phyloP scores from a whole-genome alignment of 1,140 invertebrate species.

The Mya arenaria region DNA sequence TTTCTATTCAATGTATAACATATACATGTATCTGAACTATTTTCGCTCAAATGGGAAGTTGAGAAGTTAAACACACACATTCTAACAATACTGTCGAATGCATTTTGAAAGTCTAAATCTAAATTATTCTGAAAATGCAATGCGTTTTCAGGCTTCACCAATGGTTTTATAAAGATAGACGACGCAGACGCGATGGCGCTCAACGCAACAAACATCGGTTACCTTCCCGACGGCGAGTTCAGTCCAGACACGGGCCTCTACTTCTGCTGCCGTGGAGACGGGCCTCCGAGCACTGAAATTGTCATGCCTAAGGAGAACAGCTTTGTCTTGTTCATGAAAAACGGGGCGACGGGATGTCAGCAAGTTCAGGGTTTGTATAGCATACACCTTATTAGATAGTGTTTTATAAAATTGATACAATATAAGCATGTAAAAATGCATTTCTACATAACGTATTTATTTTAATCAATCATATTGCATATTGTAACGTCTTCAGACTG shows the following conservation, averaged over 20 bases:
- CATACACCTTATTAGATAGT: too few species aligned
- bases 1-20: too few species aligned
- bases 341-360: constrained; percentile 45
- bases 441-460: too few species aligned
- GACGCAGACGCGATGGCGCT: neutral
- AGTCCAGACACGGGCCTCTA: constrained; percentile 27
- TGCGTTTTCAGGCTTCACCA: constrained; percentile 25
- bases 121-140: too few species aligned
- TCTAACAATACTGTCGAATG: neutral
- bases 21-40: too few species aligned
- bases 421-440: too few species aligned
- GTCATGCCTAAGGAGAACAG: constrained; percentile 36
- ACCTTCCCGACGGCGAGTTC: constrained; percentile 48
- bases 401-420: too few species aligned
- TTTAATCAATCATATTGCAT: too few species aligned
- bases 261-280: constrained; percentile 58
- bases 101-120: neutral
- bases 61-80: too few species aligned
- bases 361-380: constrained; percentile 49
- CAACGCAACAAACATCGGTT: neutral
- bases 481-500: too few species aligned
- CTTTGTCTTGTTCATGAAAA: constrained; percentile 50
- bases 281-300: neutral
- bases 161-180: constrained; percentile 20
- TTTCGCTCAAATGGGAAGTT: too few species aligned